Evolutionary conservation across 1,140 invertebrate species (phyloP).

Genomic region (Calephelis virginiensis): DNA sequence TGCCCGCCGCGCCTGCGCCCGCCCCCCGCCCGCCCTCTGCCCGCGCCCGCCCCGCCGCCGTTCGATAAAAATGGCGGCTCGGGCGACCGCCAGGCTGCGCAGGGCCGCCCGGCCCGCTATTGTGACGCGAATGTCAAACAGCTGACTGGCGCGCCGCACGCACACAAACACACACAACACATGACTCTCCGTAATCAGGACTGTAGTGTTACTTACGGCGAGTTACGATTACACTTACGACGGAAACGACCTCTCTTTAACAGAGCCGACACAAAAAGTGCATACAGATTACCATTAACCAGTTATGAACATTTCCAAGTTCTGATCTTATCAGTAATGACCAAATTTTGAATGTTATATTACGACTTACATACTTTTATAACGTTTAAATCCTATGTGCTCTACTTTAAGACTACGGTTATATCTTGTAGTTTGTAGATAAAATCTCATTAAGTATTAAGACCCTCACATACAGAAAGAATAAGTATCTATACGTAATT

Average conservation of each 20-base stretch:
- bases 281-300: not conserved
- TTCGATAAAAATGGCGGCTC: constrained; percentile 40
- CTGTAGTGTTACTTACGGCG: not conserved
- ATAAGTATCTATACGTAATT: too few species aligned
- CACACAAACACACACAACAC: constrained; percentile 4
- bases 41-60: constrained; percentile 30
- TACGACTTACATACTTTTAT: too few species aligned
- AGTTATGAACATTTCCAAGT: too few species aligned
- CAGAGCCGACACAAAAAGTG: not conserved
- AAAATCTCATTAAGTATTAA: too few species aligned
- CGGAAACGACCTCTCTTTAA: not conserved
- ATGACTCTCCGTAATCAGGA: not conserved
- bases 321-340: too few species aligned
- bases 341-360: too few species aligned
- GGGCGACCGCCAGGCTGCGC: constrained; percentile 37
- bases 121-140: constrained; percentile 61
- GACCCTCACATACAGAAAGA: too few species aligned
- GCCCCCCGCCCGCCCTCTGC: constrained; percentile 30
- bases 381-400: too few species aligned
- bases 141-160: constrained; percentile 50
- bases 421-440: too few species aligned
- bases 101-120: constrained; percentile 35
- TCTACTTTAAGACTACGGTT: too few species aligned
- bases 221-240: not conserved
- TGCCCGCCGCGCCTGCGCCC: constrained; percentile 39